Percentiles rank a stretch among this genome's conserved stretches.
Conservation (phyloP, 2,113 vertebrate genomes). For the Pontoporia blainvillei region DNA sequence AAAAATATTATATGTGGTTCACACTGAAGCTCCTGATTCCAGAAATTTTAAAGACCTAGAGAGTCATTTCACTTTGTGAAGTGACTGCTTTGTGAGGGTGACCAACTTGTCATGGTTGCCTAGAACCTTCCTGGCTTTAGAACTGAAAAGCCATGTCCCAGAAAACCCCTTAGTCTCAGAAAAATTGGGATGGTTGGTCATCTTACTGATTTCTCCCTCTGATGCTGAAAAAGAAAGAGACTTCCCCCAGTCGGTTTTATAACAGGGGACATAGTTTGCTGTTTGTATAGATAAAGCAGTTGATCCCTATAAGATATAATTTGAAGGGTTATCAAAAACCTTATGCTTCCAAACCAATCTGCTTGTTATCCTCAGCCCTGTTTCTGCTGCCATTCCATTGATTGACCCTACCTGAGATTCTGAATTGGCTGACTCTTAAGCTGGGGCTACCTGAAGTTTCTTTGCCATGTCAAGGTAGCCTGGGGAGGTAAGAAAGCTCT, state of each 20-base stretch:
- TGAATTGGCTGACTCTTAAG: background rate
- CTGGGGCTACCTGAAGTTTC: background rate
- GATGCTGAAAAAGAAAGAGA: background rate
- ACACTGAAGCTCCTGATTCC: background rate
- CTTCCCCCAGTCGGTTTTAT: background rate
- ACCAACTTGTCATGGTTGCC: background rate
- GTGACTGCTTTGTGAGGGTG: background rate
- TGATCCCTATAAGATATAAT: background rate
- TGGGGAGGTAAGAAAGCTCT: background rate
- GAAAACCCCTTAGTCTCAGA: background rate
- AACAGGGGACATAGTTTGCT: background rate
- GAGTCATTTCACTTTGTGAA: background rate
- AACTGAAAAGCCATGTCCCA: background rate
- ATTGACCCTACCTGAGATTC: background rate
- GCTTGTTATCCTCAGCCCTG: background rate
- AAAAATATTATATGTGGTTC: background rate
- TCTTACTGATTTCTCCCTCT: background rate
- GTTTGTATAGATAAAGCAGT: background rate
- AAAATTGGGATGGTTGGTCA: background rate
- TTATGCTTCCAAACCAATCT: background rate
- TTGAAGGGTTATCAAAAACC: background rate
- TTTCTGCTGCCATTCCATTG: background rate
- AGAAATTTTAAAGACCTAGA: background rate
- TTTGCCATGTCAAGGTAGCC: background rate
- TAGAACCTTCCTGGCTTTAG: background rate